Conservation (phyloP, 1,140 invertebrate genomes). For the Drosophila burlai region DNA sequence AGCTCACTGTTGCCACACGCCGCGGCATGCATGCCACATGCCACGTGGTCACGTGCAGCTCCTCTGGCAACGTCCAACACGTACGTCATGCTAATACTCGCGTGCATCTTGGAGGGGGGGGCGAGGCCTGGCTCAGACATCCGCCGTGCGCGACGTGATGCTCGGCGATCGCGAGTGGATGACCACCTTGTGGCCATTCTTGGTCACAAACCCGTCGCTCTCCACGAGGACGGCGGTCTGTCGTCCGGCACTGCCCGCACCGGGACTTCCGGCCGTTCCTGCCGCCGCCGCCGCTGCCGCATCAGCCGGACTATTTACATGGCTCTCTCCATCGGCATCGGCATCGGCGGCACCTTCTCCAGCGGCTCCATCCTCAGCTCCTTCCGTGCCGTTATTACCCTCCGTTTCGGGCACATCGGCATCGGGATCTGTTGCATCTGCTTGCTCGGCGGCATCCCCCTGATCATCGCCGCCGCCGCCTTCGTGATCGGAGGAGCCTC, state of each 20-base stretch:
- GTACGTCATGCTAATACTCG: conserved; percentile 76
- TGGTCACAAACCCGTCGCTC: conserved; percentile 92
- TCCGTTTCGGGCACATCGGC: conserved; percentile 11
- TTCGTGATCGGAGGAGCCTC: conserved; percentile 13
- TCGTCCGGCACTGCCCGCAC: conserved; percentile 85
- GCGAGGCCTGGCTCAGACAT: conserved; percentile 91
- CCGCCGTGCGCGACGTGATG: conserved; percentile 91
- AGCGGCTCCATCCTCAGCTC: conserved; percentile 74
- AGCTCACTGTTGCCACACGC: conserved; percentile 32
- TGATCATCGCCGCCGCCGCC: conserved; percentile 12
- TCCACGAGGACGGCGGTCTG: conserved; percentile 93
- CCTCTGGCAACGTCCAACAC: conserved; percentile 35
- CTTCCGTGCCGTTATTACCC: conserved; percentile 70
- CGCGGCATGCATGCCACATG: conserved; percentile 38
- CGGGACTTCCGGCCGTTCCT: conserved; percentile 64
- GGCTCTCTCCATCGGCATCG: conserved; percentile 33
- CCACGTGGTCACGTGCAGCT: conserved; percentile 31
- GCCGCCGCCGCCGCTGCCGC: conserved; percentile 28
- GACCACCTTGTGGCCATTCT: conserved; percentile 95
- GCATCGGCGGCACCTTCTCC: conserved; percentile 15
- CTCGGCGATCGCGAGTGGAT: conserved; percentile 94
- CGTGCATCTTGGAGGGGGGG: conserved; percentile 86
- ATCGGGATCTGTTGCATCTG: conserved; percentile 26
- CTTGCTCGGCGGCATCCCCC: conserved; percentile 11
- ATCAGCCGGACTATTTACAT: conserved; percentile 74